Evolutionary conservation across 1,140 invertebrate genomes (phyloP).

Genomic region (Drosophila pseudoobscura): DNA sequence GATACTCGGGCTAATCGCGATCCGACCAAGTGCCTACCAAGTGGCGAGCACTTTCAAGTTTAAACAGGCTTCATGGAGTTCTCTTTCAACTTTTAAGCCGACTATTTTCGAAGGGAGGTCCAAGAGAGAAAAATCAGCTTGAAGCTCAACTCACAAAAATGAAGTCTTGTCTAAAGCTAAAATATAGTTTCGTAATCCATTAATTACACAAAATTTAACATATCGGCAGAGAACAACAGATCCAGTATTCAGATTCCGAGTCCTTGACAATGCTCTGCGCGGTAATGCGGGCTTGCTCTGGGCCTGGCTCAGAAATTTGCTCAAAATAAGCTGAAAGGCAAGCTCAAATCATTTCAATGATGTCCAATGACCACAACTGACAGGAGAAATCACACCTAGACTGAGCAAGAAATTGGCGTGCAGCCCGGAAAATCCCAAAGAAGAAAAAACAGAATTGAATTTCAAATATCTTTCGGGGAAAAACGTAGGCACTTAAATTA

Average conservation of each 20-base stretch:
- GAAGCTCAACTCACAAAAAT: too few species aligned
- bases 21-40: neutral
- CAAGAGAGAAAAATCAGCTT: too few species aligned
- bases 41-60: too few species aligned
- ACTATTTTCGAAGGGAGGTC: slow-evolving; percentile 3
- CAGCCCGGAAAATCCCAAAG: slow-evolving; percentile 11
- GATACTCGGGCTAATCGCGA: slow-evolving; percentile 30
- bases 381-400: slow-evolving; percentile 1
- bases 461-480: slow-evolving; percentile 36
- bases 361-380: slow-evolving; percentile 46
- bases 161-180: too few species aligned
- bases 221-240: too few species aligned
- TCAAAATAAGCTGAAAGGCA: slow-evolving; percentile 40
- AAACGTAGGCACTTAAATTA: too few species aligned
- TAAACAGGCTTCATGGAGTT: neutral
- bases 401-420: slow-evolving; percentile 27
- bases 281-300: neutral
- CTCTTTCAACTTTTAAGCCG: slow-evolving; percentile 38
- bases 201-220: slow-evolving; percentile 28
- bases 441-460: slow-evolving; percentile 33
- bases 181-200: slow-evolving; percentile 31
- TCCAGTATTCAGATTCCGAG: too few species aligned
- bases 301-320: slow-evolving; percentile 26
- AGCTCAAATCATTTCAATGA: slow-evolving; percentile 57
- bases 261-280: too few species aligned